Conservation (phyloP, 2,888 invertebrate genomes). For the Caenorhabditis sulstoni region DNA sequence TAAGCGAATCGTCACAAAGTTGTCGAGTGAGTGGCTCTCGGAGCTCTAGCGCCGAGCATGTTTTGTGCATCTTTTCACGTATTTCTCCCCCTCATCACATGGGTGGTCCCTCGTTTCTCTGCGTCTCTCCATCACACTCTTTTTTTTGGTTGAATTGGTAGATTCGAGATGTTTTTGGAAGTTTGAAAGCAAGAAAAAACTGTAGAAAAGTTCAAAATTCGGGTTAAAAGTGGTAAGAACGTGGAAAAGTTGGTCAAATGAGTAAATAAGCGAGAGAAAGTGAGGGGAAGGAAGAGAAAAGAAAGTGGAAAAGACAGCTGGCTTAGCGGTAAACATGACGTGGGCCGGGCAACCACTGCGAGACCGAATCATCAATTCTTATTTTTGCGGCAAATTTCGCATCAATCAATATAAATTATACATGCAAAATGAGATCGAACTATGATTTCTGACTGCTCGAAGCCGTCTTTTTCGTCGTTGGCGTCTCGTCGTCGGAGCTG, state of each 20-base stretch:
- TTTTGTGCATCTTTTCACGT: constrained; percentile 49
- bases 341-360: constrained; percentile 33
- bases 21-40: no score
- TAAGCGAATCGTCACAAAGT: neutral
- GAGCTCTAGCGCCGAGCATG: constrained; percentile 7
- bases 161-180: neutral
- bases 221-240: neutral
- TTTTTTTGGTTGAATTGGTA: constrained; percentile 1
- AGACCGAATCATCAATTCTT: neutral
- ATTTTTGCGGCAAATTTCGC: no score
- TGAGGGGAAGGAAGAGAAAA: neutral
- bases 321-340: constrained; percentile 31
- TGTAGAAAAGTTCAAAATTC: neutral
- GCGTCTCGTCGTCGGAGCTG: constrained; percentile 67
- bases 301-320: constrained; percentile 19
- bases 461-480: constrained; percentile 15
- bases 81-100: constrained; percentile 12
- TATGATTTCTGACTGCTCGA: constrained; percentile 24
- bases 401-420: no score
- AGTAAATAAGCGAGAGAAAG: neutral
- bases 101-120: constrained; percentile 26
- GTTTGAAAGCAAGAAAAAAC: neutral
- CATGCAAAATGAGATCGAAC: constrained; percentile 16
- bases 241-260: neutral
- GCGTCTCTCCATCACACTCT: constrained; percentile 23